Evolutionary conservation across 2,888 invertebrate species (phyloP), one percentile per base, ranked within the genome.

Genomic region (Trachelus troglodyta): DNA sequence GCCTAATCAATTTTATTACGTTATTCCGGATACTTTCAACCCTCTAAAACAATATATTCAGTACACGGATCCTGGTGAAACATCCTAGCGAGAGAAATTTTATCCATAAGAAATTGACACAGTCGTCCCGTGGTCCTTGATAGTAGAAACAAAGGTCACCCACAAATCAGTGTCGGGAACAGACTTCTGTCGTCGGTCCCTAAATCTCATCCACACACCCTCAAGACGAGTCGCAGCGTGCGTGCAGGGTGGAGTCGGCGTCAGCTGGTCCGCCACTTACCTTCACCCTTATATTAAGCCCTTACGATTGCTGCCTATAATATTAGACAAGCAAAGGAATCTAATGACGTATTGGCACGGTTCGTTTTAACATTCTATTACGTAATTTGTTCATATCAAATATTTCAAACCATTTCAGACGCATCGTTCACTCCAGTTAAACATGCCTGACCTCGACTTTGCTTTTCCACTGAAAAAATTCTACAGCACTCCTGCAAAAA

Each of bases 191-290:
- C 89, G 89, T 83, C 88, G 90, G 88, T 90, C 91, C 91, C 91
- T 91, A 91, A 91, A 91, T 91, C 90, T 91, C 90, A 89, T 89
- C 90, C 89, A 86, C 91, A 90, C 91, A 90, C 90, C 89, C 91
- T 91, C 91, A 90, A 90, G 90, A 90, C 90, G 89, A 90, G 89
- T 84, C 87, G 82, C 90, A 89, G 88, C 89, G 88, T 91, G 91
- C 90, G 91, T 91, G 90, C 89, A 83, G 78, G 75, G 78, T 85
- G 87, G 87, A 87, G 84, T 79, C 82, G 91, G 93, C 93, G 93
- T 93, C 93, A 93, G 92, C 93, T 93, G 93, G 92, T 90, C 89
- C 91, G 90, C 92, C 93, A 93, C 93, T 93, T 93, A 91, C 90
- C 91, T 91, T 91, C 90, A 90, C 90, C 91, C 91, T 88, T 89